Base-by-base conservation (phyloP, 1,140 invertebrate genomes). In the Branchinecta lynchi region DNA sequence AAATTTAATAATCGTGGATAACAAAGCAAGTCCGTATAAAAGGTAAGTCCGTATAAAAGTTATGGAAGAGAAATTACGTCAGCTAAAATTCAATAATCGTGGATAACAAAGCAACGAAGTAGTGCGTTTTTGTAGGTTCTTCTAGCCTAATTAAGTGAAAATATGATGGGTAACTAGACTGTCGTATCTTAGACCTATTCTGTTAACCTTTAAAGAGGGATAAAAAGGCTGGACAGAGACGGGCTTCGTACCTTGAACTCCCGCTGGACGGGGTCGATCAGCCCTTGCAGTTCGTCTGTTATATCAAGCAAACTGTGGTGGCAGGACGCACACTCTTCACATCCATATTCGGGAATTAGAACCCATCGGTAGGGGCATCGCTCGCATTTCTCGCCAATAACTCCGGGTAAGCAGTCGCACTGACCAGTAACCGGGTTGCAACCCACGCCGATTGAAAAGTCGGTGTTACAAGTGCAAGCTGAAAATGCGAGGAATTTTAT, bases 311-410 rank as follows among this genome's bases (percentile, higher is more conserved):
- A 81, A 66, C 88, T 85, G 75, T 95, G 87, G 2, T 89, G 88
- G 77, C 95, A 98, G 17, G 85, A 87, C 78, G 92, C 91, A 78
- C 95, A 98, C 72, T 87, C 85, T 75, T 85, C 82, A 75, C 89
- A 90, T 2, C 88, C 88, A 68, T 84, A 78, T 20, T 85, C 82
- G 51, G 85, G 83, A 9, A 88, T 83, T 71, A 89, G 80, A 0
- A 88, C 84, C 85, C 87, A 93, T 74, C 93, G 84, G 73, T 89
- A 83, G 0, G 93, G 91, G 79, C 96, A 99, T 7, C 87, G 85
- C 73, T 98, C 93, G 78, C 96, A 99, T 75, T 92, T 93, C 74
- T 92, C 88, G 0, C 96, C 96, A 60, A 94, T 86, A 0, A 98
- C 96, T 15, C 94, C 95, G 0, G 90, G 92, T 32, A 98, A 79